These are phyloP conservation scores for Caenorhabditis brenneri DNA, from an alignment of 1,140 invertebrate genomes.

Conservation along the genomic window DNA sequence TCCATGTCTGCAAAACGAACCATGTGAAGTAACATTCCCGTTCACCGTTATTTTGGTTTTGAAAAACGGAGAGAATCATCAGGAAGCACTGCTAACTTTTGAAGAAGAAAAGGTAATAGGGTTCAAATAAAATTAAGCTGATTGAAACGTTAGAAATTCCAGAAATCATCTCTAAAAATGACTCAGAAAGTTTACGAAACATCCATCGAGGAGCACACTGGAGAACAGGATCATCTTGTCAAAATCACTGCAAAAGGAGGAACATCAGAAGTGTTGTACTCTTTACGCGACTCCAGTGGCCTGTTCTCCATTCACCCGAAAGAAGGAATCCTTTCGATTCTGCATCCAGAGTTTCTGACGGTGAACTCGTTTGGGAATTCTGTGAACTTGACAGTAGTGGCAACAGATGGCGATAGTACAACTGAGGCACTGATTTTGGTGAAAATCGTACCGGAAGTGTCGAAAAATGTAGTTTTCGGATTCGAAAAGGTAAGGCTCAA, in stretches of 20 bases:
- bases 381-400: constrained; percentile 16
- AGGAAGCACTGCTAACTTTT: neutral
- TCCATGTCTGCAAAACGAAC: neutral
- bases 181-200: constrained; percentile 3
- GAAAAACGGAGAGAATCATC: constrained; percentile 1
- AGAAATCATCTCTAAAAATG: constrained; percentile 33
- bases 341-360: constrained; percentile 5
- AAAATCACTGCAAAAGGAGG: constrained; percentile 10
- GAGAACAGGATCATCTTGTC: neutral
- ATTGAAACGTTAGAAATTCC: neutral
- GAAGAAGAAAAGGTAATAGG: constrained; percentile 3
- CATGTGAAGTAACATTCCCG: constrained; percentile 2
- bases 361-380: neutral
- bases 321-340: constrained; percentile 15
- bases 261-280: neutral
- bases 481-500: constrained; percentile 3
- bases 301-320: constrained; percentile 33
- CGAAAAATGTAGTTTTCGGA: constrained; percentile 16
- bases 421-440: neutral
- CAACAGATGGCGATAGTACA: neutral
- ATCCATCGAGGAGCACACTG: constrained; percentile 13
- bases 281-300: neutral
- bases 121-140: too few species aligned
- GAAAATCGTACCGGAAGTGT: constrained; percentile 12
- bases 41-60: neutral